Conservation (phyloP, 1,140 invertebrate species). For the Drosophila sproati region DNA sequence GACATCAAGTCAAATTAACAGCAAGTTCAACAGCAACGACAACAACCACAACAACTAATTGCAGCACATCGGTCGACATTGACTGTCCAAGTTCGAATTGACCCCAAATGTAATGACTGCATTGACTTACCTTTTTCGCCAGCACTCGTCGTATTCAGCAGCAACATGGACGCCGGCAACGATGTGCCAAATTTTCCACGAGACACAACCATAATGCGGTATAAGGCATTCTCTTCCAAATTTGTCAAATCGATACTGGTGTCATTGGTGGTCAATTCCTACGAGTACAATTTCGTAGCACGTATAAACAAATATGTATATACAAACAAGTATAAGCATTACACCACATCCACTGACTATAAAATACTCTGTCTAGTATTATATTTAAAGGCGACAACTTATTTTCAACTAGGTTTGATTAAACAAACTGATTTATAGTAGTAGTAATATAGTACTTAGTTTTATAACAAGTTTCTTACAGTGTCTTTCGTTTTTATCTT, state of each 20-base stretch:
- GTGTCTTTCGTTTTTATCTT: too few relatives aligned
- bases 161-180: constrained; percentile 90
- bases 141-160: constrained; percentile 88
- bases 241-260: constrained; percentile 87
- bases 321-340: background rate
- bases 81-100: constrained; percentile 17
- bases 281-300: constrained; percentile 75
- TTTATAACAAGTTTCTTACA: too few relatives aligned
- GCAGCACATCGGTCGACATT: constrained; percentile 13
- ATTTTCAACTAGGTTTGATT: too few relatives aligned
- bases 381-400: too few relatives aligned
- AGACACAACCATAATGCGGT: constrained; percentile 91
- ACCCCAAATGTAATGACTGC: constrained; percentile 17
- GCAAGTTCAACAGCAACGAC: background rate
- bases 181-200: constrained; percentile 90
- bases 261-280: constrained; percentile 89
- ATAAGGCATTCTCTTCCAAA: constrained; percentile 88
- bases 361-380: background rate
- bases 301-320: constrained; percentile 15
- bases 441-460: too few relatives aligned
- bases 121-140: constrained; percentile 59
- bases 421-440: too few relatives aligned
- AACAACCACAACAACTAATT: background rate
- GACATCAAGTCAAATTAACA: constrained; percentile 18
- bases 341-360: constrained; percentile 11